Percentiles rank a stretch among this genome's conserved stretches.
phyloP scores from a whole-genome alignment of 2,797 vertebrate species.

The Dipus sagitta region DNA sequence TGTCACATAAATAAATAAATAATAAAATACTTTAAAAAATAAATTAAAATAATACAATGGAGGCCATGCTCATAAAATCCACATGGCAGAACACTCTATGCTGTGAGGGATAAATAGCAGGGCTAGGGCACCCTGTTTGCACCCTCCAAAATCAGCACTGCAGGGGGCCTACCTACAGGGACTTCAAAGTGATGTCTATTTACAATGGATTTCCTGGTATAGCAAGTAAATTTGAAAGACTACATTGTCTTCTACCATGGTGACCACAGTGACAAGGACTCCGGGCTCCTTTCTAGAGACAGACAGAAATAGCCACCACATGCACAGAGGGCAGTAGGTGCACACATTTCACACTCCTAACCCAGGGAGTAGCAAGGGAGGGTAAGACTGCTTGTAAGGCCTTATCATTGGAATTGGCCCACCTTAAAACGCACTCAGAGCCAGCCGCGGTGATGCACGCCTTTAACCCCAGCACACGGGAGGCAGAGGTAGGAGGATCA shows the following conservation, averaged over 20 bases:
- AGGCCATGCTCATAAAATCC: background rate
- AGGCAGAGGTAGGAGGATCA: too few relatives aligned
- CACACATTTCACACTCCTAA: constrained; percentile 61
- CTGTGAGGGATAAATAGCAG: accelerated
- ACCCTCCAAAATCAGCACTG: background rate
- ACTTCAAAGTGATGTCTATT: background rate
- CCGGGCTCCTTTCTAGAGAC: background rate
- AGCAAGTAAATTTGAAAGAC: background rate
- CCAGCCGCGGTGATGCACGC: too few relatives aligned
- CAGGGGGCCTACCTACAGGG: too few relatives aligned
- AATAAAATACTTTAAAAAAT: too few relatives aligned
- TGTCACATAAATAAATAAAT: too few relatives aligned
- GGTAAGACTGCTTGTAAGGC: constrained; percentile 30
- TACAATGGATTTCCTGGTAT: background rate
- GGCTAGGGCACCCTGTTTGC: too few relatives aligned
- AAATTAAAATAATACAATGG: too few relatives aligned
- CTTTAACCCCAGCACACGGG: too few relatives aligned
- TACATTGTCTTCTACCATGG: background rate
- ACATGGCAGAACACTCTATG: accelerated
- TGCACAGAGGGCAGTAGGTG: constrained; percentile 65
- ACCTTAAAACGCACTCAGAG: background rate
- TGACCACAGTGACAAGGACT: background rate
- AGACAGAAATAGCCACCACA: constrained; percentile 60
- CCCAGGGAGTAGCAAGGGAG: constrained; percentile 59
- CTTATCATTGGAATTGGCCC: background rate